These are phyloP conservation scores for Trochalopteron elliotii DNA, from an alignment of 2,113 vertebrate genomes.

Conservation along the genomic window DNA sequence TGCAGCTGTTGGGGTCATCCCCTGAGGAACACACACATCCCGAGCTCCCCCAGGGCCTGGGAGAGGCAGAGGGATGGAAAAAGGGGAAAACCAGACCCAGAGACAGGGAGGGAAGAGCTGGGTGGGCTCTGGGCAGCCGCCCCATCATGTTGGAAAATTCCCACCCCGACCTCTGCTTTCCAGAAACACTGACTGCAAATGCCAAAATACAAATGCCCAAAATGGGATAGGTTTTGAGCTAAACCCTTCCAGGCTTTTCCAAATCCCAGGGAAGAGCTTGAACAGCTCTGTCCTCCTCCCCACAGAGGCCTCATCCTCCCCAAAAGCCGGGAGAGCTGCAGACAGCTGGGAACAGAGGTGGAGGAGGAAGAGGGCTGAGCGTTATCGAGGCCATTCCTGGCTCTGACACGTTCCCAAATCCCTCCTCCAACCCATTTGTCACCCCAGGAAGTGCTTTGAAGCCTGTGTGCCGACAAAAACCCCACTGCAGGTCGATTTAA, in stretches of 20 bases:
- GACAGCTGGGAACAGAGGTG: background rate
- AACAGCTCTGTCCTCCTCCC: background rate
- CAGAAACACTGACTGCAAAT: background rate
- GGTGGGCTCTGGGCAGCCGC: background rate
- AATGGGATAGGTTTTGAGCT: background rate
- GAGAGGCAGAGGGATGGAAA: background rate
- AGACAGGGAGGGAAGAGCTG: background rate
- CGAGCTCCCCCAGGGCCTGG: background rate
- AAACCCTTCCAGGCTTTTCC: background rate
- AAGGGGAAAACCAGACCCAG: background rate
- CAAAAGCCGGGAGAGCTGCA: background rate
- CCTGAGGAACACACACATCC: background rate
- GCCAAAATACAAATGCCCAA: background rate
- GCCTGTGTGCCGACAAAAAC: background rate
- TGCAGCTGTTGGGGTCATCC: background rate
- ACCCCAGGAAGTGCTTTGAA: background rate
- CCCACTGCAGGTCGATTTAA: background rate
- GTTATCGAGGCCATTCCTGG: accelerated
- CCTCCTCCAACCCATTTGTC: background rate
- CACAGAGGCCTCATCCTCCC: accelerated
- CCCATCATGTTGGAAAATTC: background rate
- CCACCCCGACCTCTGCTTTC: background rate
- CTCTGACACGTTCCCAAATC: background rate
- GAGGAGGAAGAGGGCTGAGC: background rate
- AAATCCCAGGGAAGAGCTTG: background rate